phyloP scores from a whole-genome alignment of 2,888 invertebrate genomes.

The Scaptomyza tumidula region DNA sequence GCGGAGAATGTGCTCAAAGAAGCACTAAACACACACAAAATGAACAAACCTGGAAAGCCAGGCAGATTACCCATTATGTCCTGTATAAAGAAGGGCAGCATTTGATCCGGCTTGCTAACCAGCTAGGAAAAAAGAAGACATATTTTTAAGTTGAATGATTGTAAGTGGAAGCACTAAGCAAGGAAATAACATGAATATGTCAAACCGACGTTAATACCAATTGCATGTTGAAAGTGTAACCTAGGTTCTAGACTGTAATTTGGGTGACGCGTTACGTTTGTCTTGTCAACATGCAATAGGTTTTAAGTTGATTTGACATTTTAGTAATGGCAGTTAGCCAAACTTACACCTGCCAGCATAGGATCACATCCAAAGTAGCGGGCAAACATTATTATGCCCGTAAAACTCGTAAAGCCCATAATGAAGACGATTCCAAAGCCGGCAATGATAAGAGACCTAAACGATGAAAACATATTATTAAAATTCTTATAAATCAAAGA shows the following conservation, averaged over 20 bases:
- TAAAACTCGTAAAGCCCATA: constrained; percentile 86
- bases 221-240: too few relatives aligned
- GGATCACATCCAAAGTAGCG: constrained; percentile 87
- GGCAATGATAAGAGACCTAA: constrained; percentile 86
- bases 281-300: neutral
- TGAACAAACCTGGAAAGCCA: constrained; percentile 87
- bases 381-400: constrained; percentile 86
- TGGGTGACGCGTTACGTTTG: too few relatives aligned
- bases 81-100: constrained; percentile 87
- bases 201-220: neutral
- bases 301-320: neutral
- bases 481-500: neutral
- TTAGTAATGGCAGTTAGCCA: too few relatives aligned
- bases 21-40: constrained; percentile 87
- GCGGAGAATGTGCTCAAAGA: constrained; percentile 87
- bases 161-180: neutral
- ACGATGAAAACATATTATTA: neutral
- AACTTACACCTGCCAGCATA: constrained; percentile 85
- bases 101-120: constrained; percentile 84
- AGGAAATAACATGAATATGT: too few relatives aligned
- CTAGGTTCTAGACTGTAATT: too few relatives aligned
- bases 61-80: constrained; percentile 85
- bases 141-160: neutral
- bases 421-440: constrained; percentile 86
- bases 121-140: constrained; percentile 63